Evolutionary conservation across 2,113 vertebrate genomes (phyloP).

Genomic region (Datnioides undecimradiatus): DNA sequence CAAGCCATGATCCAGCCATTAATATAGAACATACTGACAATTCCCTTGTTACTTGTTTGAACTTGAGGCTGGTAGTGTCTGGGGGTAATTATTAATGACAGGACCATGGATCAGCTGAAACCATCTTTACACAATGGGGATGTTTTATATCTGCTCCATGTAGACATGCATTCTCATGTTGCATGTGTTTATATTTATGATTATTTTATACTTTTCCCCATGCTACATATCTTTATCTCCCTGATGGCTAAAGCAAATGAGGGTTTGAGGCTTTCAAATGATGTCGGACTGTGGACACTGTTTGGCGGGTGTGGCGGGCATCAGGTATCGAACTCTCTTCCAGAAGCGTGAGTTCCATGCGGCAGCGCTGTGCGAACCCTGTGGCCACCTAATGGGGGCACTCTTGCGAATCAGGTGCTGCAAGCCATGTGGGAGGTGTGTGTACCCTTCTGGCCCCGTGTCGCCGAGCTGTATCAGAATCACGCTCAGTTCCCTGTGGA

Average conservation of each 20-base stretch:
- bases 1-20: no score
- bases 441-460: slow-evolving; percentile 70
- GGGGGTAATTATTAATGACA: no score
- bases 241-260: background rate
- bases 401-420: slow-evolving; percentile 87
- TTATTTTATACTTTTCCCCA: no score
- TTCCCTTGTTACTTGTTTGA: no score
- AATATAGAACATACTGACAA: no score
- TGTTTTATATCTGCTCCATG: no score
- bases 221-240: background rate
- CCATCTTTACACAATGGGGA: no score
- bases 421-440: slow-evolving; percentile 82
- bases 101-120: no score
- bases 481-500: slow-evolving; percentile 85
- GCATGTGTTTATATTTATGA: no score
- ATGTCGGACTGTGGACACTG: background rate
- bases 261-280: background rate
- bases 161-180: no score
- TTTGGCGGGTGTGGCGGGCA: slow-evolving; percentile 79
- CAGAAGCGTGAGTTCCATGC: slow-evolving; percentile 85
- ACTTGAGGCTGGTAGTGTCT: no score
- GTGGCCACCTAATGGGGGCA: slow-evolving; percentile 84
- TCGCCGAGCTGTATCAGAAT: slow-evolving; percentile 89
- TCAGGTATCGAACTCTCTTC: slow-evolving; percentile 90
- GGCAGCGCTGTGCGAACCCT: slow-evolving; percentile 4